Percentiles rank a stretch among this genome's conserved stretches.
Conservation (phyloP, 1,140 invertebrate genomes). For the Caenorhabditis remanei region DNA sequence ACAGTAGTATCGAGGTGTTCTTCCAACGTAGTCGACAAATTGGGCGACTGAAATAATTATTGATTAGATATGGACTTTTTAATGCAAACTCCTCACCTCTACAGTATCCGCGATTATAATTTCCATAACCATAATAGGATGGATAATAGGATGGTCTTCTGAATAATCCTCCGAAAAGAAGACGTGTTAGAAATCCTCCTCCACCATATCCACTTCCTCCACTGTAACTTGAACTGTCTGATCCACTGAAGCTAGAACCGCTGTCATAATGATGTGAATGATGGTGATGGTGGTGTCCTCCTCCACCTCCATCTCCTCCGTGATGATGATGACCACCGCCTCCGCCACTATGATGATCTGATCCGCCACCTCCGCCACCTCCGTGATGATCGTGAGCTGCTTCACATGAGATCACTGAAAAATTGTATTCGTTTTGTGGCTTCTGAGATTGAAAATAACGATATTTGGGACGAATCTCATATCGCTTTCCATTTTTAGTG, state of each 20-base stretch:
- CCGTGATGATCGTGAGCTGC: slow-evolving; percentile 11
- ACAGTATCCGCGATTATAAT: slow-evolving; percentile 38
- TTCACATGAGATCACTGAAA: slow-evolving; percentile 33
- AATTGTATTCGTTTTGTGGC: background rate
- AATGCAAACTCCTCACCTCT: background rate
- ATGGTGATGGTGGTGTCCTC: background rate
- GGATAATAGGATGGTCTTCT: slow-evolving; percentile 11
- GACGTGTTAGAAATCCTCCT: slow-evolving; percentile 7
- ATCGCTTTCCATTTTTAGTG: too few species aligned
- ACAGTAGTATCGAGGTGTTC: slow-evolving; percentile 17
- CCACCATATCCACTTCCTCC: background rate
- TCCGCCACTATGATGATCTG: slow-evolving; percentile 8
- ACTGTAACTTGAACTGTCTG: background rate
- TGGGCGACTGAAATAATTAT: slow-evolving; percentile 7
- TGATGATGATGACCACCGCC: slow-evolving; percentile 9
- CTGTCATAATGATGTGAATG: background rate
- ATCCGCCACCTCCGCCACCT: slow-evolving; percentile 1
- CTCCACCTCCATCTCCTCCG: slow-evolving; percentile 6
- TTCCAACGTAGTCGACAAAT: slow-evolving; percentile 14
- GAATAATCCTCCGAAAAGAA: slow-evolving; percentile 31
- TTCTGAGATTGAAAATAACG: background rate
- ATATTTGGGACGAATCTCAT: too few species aligned
- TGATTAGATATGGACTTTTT: background rate
- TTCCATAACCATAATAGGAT: background rate
- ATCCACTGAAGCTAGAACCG: background rate